Conservation (phyloP, 2,888 invertebrate genomes). For the Orchesella flavescens region DNA sequence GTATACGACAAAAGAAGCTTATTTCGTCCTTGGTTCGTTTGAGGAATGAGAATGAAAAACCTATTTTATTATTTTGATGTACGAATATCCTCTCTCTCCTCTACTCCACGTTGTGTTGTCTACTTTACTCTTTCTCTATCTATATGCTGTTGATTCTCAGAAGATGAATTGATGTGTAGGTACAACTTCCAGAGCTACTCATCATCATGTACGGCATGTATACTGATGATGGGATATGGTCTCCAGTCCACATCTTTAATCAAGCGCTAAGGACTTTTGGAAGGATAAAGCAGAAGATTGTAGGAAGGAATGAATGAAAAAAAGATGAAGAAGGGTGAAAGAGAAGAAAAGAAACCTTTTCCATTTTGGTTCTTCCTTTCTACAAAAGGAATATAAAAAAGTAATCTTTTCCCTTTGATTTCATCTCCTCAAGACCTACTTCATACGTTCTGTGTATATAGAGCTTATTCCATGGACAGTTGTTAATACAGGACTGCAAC, state of each 20-base stretch:
- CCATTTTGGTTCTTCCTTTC: conserved; percentile 14
- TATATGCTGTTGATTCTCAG: background rate
- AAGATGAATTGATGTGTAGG: background rate
- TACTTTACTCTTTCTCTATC: too few species aligned
- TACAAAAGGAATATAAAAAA: conserved; percentile 24
- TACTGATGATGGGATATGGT: background rate
- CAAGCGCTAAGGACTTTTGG: conserved; percentile 29
- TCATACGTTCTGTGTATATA: too few species aligned
- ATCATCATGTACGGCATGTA: background rate
- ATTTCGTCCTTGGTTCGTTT: background rate
- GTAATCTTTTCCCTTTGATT: conserved; percentile 55
- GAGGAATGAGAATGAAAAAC: background rate
- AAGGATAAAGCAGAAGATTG: conserved; percentile 30
- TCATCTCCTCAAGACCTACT: background rate
- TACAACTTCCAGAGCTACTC: background rate
- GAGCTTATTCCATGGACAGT: too few species aligned
- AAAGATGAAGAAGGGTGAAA: conserved; percentile 20
- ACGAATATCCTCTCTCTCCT: conserved; percentile 2
- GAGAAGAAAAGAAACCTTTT: conserved; percentile 13
- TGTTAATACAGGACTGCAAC: too few species aligned
- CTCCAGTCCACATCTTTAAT: conserved; percentile 36
- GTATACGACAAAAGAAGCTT: background rate
- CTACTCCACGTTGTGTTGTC: background rate
- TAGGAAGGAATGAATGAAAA: conserved; percentile 21
- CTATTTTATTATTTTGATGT: background rate